Evolutionary conservation across 2,888 invertebrate species (phyloP).

Genomic region (Athetis lepigone): DNA sequence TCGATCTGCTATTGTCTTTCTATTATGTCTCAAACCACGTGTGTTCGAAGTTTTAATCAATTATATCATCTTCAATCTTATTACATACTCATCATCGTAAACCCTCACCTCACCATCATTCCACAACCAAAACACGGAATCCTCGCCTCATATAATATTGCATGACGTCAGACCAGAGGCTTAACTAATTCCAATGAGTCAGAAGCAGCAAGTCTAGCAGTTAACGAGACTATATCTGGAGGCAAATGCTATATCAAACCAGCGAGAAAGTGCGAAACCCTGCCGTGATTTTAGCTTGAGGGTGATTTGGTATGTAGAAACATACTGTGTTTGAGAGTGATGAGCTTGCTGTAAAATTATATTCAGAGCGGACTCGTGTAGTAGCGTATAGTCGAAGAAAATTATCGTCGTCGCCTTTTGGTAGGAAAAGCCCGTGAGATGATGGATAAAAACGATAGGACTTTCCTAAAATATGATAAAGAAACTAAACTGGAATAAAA

Average conservation of each 20-base stretch:
- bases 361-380: not conserved
- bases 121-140: conserved; percentile 18
- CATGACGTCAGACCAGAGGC: conserved; percentile 54
- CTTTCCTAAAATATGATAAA: too few species aligned
- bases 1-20: too few species aligned
- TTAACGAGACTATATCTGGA: conserved; percentile 56
- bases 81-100: too few species aligned
- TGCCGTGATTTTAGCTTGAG: not conserved
- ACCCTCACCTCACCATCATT: not conserved
- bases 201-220: conserved; percentile 52
- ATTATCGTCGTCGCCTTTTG: too few species aligned
- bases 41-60: too few species aligned
- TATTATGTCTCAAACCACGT: too few species aligned
- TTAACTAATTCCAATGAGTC: conserved; percentile 49
- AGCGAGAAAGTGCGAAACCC: not conserved
- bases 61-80: too few species aligned
- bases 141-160: conserved; percentile 22
- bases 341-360: too few species aligned
- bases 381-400: not conserved
- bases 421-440: too few species aligned
- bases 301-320: not conserved
- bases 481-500: too few species aligned
- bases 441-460: too few species aligned
- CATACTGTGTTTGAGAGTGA: not conserved
- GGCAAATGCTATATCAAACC: conserved; percentile 53